These are phyloP conservation scores for Garrulus glandarius DNA, from an alignment of 2,797 vertebrate species.

Conservation along the genomic window DNA sequence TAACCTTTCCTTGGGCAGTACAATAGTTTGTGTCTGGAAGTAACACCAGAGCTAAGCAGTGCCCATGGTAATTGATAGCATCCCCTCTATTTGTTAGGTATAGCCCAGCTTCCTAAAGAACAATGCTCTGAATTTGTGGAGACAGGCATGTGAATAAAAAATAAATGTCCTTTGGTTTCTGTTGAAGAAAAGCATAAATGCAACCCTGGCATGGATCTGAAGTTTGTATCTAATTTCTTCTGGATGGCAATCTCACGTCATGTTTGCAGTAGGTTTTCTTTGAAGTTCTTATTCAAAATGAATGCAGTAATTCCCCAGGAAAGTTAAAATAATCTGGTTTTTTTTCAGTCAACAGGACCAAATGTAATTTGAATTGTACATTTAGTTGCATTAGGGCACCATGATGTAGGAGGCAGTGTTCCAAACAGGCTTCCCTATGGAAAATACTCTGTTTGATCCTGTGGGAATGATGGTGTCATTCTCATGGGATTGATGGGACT, in stretches of 20 bases:
- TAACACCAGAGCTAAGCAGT: not conserved
- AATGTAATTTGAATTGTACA: not conserved
- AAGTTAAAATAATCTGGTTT: not conserved
- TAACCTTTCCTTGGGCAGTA: not conserved
- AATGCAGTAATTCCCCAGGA: not conserved
- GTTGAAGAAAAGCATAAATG: not conserved
- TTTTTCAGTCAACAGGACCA: not conserved
- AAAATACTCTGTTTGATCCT: not conserved
- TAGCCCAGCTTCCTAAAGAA: not conserved
- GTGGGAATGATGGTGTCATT: not conserved
- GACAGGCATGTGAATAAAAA: not conserved
- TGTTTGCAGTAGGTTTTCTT: not conserved
- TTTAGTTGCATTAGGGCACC: not conserved
- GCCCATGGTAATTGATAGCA: not conserved
- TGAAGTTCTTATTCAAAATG: not conserved
- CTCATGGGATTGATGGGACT: not conserved
- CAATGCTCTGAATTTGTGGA: not conserved
- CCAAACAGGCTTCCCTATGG: not conserved
- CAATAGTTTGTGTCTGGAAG: not conserved
- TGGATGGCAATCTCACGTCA: not conserved
- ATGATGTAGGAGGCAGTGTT: not conserved
- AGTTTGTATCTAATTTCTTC: not conserved
- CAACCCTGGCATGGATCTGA: not conserved
- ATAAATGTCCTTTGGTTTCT: not conserved
- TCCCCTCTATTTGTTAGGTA: not conserved